phyloP scores from a whole-genome alignment of 2,888 invertebrate genomes.

The Ametastegia equiseti region DNA sequence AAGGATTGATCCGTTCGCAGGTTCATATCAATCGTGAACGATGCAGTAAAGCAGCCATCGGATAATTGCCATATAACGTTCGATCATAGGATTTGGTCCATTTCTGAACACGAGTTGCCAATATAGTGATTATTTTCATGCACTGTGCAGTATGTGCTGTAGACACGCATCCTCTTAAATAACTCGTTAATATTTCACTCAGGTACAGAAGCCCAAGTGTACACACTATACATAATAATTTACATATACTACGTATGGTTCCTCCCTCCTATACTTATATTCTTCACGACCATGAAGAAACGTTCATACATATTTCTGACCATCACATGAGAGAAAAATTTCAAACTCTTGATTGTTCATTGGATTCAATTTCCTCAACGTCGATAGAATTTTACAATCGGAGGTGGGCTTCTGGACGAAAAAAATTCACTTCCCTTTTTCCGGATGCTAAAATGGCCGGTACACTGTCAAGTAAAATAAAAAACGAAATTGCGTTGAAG shows the following conservation, averaged over 20 bases:
- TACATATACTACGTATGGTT: neutral
- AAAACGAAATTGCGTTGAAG: too few relatives aligned
- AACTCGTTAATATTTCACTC: slow-evolving; percentile 2
- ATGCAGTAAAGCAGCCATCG: too few relatives aligned
- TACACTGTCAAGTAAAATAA: too few relatives aligned
- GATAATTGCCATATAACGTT: neutral
- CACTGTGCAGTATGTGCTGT: neutral
- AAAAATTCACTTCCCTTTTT: too few relatives aligned
- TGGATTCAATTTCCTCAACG: neutral
- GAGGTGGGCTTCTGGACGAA: too few relatives aligned
- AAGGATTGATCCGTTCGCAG: too few relatives aligned
- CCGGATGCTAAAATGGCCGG: too few relatives aligned
- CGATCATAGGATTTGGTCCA: neutral
- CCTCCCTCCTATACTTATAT: neutral
- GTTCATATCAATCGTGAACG: too few relatives aligned
- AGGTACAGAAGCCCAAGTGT: neutral
- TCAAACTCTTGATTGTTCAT: neutral
- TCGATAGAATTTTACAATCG: neutral
- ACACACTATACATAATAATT: neutral
- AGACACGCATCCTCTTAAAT: neutral
- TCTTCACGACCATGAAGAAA: neutral
- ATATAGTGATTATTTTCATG: neutral
- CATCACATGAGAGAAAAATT: neutral
- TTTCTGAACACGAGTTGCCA: neutral
- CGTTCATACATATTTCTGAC: neutral